Conservation (phyloP, 2,797 vertebrate species). For the Antennarius maculatus region DNA sequence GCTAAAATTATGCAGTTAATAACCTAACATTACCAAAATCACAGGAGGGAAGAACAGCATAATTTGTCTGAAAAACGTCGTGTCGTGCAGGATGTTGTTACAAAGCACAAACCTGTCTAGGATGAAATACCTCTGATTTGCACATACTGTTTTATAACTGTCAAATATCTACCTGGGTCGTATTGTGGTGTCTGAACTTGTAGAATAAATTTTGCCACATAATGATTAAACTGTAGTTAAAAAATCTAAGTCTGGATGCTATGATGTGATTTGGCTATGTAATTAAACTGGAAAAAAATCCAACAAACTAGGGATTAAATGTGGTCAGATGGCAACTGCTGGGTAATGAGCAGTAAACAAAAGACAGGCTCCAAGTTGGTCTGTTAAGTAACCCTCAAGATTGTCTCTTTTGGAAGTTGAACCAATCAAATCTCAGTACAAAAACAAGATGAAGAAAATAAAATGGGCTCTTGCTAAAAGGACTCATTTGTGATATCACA, state of each 20-base stretch:
- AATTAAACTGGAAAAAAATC: constrained; percentile 4
- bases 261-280: not conserved
- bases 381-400: constrained; percentile 29
- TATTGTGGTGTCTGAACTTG: not conserved
- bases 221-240: not conserved
- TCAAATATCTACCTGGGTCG: constrained; percentile 6
- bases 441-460: constrained; percentile 11
- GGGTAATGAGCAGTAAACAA: constrained; percentile 35
- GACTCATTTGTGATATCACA: constrained; percentile 25
- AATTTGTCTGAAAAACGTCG: constrained; percentile 32
- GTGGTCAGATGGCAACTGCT: constrained; percentile 14
- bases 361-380: constrained; percentile 23
- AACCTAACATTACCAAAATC: constrained; percentile 65
- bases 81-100: constrained; percentile 20
- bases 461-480: constrained; percentile 8
- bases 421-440: constrained; percentile 17
- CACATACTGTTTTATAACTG: constrained; percentile 5
- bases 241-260: not conserved
- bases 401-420: constrained; percentile 24
- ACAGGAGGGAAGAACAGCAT: constrained; percentile 25
- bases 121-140: not conserved
- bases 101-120: constrained; percentile 4
- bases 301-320: constrained; percentile 4
- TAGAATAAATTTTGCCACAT: not conserved
- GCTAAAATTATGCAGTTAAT: constrained; percentile 61